phyloP scores from a whole-genome alignment of 1,140 invertebrate genomes.

The Apocrypta bakeri region DNA sequence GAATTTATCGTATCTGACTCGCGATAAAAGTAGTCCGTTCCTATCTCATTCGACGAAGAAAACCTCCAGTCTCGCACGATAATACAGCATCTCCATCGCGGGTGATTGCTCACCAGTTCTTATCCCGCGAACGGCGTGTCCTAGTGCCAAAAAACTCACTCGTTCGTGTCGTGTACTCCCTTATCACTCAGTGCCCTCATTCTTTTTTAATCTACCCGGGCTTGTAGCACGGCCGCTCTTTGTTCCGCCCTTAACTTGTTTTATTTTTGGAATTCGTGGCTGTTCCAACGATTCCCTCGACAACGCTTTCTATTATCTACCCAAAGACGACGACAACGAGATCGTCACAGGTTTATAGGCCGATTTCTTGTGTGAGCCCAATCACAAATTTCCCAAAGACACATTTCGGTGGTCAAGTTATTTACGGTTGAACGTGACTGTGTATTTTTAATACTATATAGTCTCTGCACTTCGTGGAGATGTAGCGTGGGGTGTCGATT shows the following conservation, averaged over 20 bases:
- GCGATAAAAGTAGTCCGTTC: constrained; percentile 21
- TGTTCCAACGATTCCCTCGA: background rate
- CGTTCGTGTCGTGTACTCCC: constrained; percentile 1
- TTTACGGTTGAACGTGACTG: background rate
- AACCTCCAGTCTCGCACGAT: constrained; percentile 6
- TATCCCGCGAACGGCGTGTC: constrained; percentile 13
- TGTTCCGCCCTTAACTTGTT: background rate
- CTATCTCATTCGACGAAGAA: constrained; percentile 3
- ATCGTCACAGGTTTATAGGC: too few species aligned
- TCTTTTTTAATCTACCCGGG: constrained; percentile 40
- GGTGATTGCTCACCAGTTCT: background rate
- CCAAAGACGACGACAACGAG: too few species aligned
- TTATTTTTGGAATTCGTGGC: constrained; percentile 32
- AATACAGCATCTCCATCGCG: constrained; percentile 4
- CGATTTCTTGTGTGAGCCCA: too few species aligned
- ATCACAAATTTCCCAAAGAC: background rate
- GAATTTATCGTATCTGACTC: constrained; percentile 19
- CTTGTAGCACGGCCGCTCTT: constrained; percentile 3
- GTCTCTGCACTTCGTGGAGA: too few species aligned
- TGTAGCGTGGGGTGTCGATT: background rate
- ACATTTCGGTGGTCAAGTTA: background rate
- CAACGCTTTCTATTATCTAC: background rate
- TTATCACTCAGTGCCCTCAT: constrained; percentile 19
- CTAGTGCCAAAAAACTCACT: constrained; percentile 23
- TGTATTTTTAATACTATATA: background rate